Percentiles rank a stretch among this genome's conserved stretches.
Conservation (phyloP, 1,140 invertebrate genomes). For the Heterodera carotae region DNA sequence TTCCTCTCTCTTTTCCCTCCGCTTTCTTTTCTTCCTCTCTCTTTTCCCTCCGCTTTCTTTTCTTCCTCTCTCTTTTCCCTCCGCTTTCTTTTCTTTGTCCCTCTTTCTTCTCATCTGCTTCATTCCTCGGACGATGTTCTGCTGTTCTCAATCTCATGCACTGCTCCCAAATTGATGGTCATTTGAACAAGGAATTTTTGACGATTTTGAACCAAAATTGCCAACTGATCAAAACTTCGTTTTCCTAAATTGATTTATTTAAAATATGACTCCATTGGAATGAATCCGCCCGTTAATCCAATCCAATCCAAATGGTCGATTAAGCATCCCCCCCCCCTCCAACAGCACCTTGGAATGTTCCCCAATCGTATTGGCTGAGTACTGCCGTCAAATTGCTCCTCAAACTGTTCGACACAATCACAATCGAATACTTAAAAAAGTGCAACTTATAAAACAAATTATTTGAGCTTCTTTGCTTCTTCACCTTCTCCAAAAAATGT, state of each 20-base stretch:
- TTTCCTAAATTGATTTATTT: slow-evolving; percentile 35
- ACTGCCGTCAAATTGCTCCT: slow-evolving; percentile 53
- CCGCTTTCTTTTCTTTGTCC: background rate
- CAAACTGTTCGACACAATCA: slow-evolving; percentile 59
- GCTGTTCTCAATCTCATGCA: slow-evolving; percentile 34
- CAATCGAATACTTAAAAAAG: slow-evolving; percentile 56
- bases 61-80: background rate
- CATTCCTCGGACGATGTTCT: background rate
- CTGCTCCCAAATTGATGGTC: slow-evolving; percentile 55
- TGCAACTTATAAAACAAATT: background rate
- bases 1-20: too few relatives aligned
- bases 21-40: slow-evolving; percentile 19
- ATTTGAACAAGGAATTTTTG: slow-evolving; percentile 57
- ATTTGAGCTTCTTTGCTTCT: too few relatives aligned
- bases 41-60: background rate
- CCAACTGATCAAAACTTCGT: slow-evolving; percentile 55
- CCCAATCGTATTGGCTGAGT: slow-evolving; percentile 41
- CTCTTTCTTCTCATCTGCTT: background rate
- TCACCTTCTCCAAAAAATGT: background rate
- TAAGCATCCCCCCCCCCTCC: background rate
- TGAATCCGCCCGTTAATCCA: background rate
- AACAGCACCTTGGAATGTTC: slow-evolving; percentile 32
- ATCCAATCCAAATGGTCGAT: background rate
- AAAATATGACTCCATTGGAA: background rate
- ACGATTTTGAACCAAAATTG: slow-evolving; percentile 54